These are phyloP conservation scores for Netelia fuscicornis DNA, from an alignment of 2,888 invertebrate genomes.

Conservation along the genomic window DNA sequence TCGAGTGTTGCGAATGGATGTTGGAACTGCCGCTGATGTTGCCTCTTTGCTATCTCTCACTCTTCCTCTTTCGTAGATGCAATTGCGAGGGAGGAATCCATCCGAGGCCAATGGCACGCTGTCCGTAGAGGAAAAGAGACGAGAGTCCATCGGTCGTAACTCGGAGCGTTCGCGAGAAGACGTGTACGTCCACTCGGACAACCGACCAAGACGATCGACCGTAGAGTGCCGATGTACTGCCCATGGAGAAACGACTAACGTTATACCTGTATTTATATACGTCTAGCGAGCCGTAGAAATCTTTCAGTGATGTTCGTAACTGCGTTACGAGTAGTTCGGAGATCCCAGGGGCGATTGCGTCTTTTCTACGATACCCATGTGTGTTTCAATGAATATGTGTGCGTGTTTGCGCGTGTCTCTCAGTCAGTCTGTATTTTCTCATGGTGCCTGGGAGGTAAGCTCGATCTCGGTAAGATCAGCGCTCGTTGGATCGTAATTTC, in stretches of 20 bases:
- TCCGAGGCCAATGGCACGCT: slow-evolving; percentile 3
- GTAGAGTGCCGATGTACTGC: slow-evolving; percentile 20
- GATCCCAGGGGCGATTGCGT: slow-evolving; percentile 57
- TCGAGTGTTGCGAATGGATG: slow-evolving; percentile 31
- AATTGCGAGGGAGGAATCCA: slow-evolving; percentile 8
- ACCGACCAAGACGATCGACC: slow-evolving; percentile 25
- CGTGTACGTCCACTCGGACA: slow-evolving; percentile 1
- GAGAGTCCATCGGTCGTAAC: slow-evolving; percentile 33
- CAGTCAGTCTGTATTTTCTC: slow-evolving; percentile 19
- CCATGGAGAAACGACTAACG: neutral
- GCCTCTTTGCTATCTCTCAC: slow-evolving; percentile 5
- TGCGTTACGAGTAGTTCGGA: slow-evolving; percentile 25
- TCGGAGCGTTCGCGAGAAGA: slow-evolving; percentile 16
- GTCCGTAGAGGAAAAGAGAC: slow-evolving; percentile 9
- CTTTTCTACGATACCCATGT: slow-evolving; percentile 1
- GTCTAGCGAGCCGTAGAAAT: slow-evolving; percentile 33
- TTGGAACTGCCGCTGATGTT: slow-evolving; percentile 1
- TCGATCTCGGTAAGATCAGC: slow-evolving; percentile 50
- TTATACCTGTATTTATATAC: slow-evolving; percentile 5
- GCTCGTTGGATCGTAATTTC: slow-evolving; percentile 62
- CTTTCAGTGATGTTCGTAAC: slow-evolving; percentile 22
- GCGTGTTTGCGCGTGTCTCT: slow-evolving; percentile 12
- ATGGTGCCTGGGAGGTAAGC: slow-evolving; percentile 37
- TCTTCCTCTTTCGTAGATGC: neutral
- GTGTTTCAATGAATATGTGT: neutral